Conservation (phyloP, 2,113 vertebrate species). For the Odocoileus virginianus region DNA sequence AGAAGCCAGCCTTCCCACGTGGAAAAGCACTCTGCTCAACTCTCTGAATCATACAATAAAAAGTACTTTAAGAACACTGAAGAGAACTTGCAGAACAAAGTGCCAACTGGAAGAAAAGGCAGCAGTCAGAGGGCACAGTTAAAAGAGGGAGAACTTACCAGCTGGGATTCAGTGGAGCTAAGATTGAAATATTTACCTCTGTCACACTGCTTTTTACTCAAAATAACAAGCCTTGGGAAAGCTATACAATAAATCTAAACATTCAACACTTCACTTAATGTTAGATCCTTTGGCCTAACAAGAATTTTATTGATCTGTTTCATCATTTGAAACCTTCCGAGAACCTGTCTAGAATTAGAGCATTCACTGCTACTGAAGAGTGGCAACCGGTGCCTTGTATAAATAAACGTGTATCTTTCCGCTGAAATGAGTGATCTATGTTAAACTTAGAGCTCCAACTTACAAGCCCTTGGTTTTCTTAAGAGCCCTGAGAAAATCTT, state of each 20-base stretch:
- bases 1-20: not conserved
- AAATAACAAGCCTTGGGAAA: not conserved
- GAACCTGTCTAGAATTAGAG: not conserved
- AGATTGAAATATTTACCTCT: not conserved
- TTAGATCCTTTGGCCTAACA: not conserved
- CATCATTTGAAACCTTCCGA: conserved; percentile 42
- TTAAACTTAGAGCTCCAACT: not conserved
- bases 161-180: not conserved
- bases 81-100: not conserved
- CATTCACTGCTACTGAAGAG: not conserved
- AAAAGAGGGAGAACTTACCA: not conserved
- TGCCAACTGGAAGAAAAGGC: not conserved
- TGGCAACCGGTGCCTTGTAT: not conserved
- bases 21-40: not conserved
- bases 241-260: not conserved
- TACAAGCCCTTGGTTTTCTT: not conserved
- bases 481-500: not conserved
- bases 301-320: conserved; percentile 34
- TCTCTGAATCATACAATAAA: not conserved
- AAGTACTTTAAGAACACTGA: not conserved
- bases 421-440: not conserved
- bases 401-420: not conserved
- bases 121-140: not conserved
- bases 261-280: not conserved
- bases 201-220: not conserved